Percentiles rank a stretch among this genome's conserved stretches.
These are phyloP conservation scores for Neoascia interrupta DNA, from an alignment of 2,888 invertebrate genomes.

Conservation along the genomic window DNA sequence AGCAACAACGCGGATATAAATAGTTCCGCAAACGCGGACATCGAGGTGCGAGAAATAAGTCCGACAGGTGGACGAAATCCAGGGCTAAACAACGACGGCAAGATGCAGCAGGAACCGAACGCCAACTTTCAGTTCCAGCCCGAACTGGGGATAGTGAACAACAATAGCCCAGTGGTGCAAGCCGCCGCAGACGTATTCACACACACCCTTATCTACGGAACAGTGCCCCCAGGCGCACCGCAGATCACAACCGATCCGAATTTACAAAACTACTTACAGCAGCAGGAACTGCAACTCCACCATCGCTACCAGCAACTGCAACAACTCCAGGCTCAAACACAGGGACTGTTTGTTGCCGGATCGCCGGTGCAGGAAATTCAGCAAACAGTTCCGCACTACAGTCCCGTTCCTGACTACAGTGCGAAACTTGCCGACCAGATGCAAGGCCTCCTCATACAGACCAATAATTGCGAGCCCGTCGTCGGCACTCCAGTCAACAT, in stretches of 20 bases:
- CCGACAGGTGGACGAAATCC: conserved; percentile 64
- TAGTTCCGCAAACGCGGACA: conserved; percentile 41
- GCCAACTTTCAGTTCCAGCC: conserved; percentile 79
- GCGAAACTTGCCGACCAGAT: conserved; percentile 75
- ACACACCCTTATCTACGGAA: conserved; percentile 78
- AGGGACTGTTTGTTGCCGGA: conserved; percentile 75
- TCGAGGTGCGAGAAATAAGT: conserved; percentile 71
- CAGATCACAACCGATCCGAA: conserved; percentile 76
- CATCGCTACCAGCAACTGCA: conserved; percentile 78
- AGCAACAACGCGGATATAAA: conserved; percentile 59
- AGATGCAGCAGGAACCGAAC: conserved; percentile 79
- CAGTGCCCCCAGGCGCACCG: conserved; percentile 76
- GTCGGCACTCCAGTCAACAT: conserved; percentile 72
- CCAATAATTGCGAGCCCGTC: conserved; percentile 73
- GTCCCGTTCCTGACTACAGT: conserved; percentile 67
- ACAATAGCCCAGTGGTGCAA: conserved; percentile 71
- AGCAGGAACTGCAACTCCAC: conserved; percentile 78
- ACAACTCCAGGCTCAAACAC: conserved; percentile 78
- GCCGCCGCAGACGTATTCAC: conserved; percentile 76
- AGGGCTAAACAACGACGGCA: conserved; percentile 51
- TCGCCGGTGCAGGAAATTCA: conserved; percentile 71
- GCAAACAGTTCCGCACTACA: conserved; percentile 49
- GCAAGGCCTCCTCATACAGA: conserved; percentile 76
- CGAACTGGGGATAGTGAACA: conserved; percentile 79
- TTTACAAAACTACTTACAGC: conserved; percentile 76